Conservation (phyloP, 2,113 vertebrate genomes). For the Willisornis vidua region DNA sequence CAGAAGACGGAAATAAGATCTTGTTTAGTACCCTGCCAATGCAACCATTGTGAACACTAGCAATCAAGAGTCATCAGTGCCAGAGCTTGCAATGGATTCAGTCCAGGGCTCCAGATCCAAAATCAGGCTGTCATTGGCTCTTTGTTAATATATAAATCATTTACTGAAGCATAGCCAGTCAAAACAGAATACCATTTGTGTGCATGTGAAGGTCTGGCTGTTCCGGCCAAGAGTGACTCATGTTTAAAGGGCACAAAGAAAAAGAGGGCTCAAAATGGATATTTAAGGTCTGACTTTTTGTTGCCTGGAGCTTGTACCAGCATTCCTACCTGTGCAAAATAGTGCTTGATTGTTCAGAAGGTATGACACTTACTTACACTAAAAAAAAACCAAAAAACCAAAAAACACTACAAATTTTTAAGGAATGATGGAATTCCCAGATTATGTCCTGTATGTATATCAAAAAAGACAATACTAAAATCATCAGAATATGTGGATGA, state of each 20-base stretch:
- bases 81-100: conserved; percentile 14
- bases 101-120: conserved; percentile 1
- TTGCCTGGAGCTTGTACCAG: not conserved
- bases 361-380: not conserved
- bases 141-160: conserved; percentile 65
- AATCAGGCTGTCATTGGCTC: conserved; percentile 11
- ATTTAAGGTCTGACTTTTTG: not conserved
- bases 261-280: not conserved
- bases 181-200: conserved; percentile 56
- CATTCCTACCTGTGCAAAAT: not conserved
- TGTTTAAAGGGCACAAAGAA: conserved; percentile 12
- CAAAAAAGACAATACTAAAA: not conserved
- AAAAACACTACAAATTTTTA: not conserved
- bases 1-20: conserved; percentile 20
- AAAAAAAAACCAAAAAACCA: not conserved
- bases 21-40: not conserved
- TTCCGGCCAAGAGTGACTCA: conserved; percentile 52
- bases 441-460: not conserved
- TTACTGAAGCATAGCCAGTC: conserved; percentile 49
- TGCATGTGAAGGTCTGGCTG: not conserved
- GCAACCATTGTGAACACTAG: not conserved
- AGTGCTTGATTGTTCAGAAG: not conserved
- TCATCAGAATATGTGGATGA: not conserved
- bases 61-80: not conserved
- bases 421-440: not conserved